phyloP scores from a whole-genome alignment of 2,113 vertebrate genomes.

The Leptocoma aspasia region DNA sequence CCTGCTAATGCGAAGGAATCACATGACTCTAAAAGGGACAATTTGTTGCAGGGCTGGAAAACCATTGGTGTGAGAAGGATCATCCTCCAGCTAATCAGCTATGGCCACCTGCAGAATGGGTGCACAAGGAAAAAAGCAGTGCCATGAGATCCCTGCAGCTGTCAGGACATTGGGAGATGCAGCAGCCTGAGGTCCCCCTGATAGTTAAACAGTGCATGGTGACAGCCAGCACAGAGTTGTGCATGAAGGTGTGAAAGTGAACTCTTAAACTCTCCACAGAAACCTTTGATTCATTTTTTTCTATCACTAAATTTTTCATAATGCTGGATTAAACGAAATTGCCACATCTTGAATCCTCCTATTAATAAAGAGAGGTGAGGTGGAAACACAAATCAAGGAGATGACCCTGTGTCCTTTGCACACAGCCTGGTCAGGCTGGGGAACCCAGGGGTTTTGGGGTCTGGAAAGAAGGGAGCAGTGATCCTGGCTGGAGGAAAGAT shows the following conservation, averaged over 20 bases:
- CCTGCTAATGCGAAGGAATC: not conserved
- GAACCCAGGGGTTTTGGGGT: not conserved
- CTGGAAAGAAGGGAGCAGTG: not conserved
- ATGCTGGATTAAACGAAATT: not conserved
- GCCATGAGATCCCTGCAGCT: not conserved
- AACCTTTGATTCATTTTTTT: not conserved
- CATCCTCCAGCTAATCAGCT: not conserved
- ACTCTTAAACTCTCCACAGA: not conserved
- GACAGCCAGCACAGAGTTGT: not conserved
- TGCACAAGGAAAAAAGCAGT: not conserved
- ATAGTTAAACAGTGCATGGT: not conserved
- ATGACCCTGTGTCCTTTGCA: not conserved
- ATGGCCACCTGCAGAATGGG: not conserved
- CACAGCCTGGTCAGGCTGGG: not conserved
- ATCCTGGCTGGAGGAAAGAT: not conserved
- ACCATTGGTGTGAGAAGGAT: not conserved
- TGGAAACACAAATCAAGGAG: not conserved
- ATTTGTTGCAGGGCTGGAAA: not conserved
- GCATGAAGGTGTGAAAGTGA: not conserved
- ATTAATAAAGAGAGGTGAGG: not conserved
- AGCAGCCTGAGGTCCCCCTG: not conserved
- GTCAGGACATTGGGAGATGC: fast-evolving
- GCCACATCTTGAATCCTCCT: not conserved
- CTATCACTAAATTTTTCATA: not conserved
- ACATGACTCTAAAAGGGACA: not conserved